Evolutionary conservation across 2,113 vertebrate species (phyloP), one percentile per base, ranked within the genome.

Genomic region (Oreotrochilus melanogaster): DNA sequence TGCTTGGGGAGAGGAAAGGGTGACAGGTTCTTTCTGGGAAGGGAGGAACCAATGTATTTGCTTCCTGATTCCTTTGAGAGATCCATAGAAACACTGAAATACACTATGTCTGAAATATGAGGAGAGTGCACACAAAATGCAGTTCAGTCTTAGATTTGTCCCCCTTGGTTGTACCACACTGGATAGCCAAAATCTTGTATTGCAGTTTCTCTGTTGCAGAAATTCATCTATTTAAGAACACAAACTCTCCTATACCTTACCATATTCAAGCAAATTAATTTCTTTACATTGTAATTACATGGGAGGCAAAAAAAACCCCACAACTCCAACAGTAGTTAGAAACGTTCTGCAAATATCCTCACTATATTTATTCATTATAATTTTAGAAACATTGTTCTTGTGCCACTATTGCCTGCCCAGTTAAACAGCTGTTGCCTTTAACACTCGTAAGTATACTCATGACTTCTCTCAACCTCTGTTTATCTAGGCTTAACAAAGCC

Each of bases 401-500:
- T 50, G 18, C 22, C 31, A 83, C 33, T 53, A 39, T 51, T 70
- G 50, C 31, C 30, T 88, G 83, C 80, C 19, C 58, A 62, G 28
- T 83, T 86, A 75, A 72, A 72, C 17, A 73, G 22, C 11, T 31
- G 7, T 60, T 65, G 15, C 64, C 65, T 87, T 83, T 58, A 84
- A 61, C 33, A 50, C 13, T 72, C 45, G 35, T 53, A 53, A 84
- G 61, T 3, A 1, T 64, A 78, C 9, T 87, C 10, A 54, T 58
- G 22, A 47, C 28, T n/a, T 7, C 37, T 82, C n/a, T 78, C 51
- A 83, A 58, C 31, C 31, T 84, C 70, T 84, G 50, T 86, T 93
- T 93, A 45, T 50, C 45, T 80, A 87, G 57, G 48, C 8, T 95
- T 81, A 95, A 82, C 37, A 96, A 79, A 43, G 14, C n/a, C 43